Percentiles rank a stretch among this genome's conserved stretches.
Conservation (phyloP, 2,888 invertebrate genomes). For the Lasiommata megera region DNA sequence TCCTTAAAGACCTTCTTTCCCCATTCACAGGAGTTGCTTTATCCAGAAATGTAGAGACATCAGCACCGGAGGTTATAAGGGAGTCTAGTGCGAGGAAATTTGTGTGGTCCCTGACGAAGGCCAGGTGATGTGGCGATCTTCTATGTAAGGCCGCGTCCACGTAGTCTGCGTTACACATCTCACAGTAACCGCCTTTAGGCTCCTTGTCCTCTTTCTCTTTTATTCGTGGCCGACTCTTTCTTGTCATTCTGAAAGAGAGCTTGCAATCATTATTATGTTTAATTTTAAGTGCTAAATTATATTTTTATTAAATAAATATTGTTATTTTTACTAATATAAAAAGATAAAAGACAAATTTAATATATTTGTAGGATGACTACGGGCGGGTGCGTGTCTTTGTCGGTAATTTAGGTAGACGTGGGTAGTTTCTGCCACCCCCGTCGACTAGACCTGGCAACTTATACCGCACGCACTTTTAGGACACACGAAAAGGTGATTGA, state of each 20-base stretch:
- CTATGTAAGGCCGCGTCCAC: constrained; percentile 86
- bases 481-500: too few species aligned
- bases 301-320: too few species aligned
- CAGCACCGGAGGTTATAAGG: constrained; percentile 84
- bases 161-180: constrained; percentile 90
- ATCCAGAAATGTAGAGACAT: constrained; percentile 86
- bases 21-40: constrained; percentile 72
- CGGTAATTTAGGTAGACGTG: too few species aligned
- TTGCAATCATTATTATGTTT: background rate
- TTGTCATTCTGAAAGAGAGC: constrained; percentile 75
- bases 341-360: too few species aligned
- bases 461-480: too few species aligned
- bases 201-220: constrained; percentile 71
- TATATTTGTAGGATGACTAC: too few species aligned
- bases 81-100: constrained; percentile 89
- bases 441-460: too few species aligned
- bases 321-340: too few species aligned
- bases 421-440: too few species aligned
- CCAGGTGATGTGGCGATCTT: constrained; percentile 87
- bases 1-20: constrained; percentile 61
- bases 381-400: too few species aligned
- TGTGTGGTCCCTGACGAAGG: constrained; percentile 86
- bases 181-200: constrained; percentile 85
- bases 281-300: too few species aligned
- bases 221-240: constrained; percentile 71